A percentile compares a stretch with the other conserved stretches of the same genome.
These are phyloP conservation scores for Stylophora pistillata DNA, from an alignment of 64 coral and sea anemone genomes.

Conservation along the genomic window DNA sequence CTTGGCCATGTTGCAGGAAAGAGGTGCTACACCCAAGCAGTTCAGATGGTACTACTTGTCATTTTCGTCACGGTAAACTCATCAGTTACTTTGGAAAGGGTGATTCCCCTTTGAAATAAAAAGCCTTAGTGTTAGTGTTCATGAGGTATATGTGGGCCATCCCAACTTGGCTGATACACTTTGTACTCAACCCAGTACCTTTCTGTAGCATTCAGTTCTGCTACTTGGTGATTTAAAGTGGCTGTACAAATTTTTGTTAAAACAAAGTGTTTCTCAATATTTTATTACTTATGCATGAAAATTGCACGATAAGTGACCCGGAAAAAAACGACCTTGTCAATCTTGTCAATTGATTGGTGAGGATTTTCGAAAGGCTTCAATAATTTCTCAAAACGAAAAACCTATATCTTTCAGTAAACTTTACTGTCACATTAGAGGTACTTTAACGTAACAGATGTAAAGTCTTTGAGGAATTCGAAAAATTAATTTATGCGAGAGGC, in stretches of 20 bases:
- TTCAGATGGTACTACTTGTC: conserved; percentile 13
- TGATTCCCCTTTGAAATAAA: conserved; percentile 37
- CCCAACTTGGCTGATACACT: background rate
- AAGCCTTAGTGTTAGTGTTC: background rate
- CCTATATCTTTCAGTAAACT: background rate
- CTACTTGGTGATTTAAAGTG: background rate
- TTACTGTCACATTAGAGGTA: background rate
- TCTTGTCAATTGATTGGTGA: background rate
- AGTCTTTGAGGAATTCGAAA: conserved; percentile 20
- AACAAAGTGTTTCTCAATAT: background rate
- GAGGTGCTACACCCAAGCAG: background rate
- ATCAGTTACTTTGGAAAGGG: background rate
- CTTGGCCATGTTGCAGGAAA: conserved; percentile 4
- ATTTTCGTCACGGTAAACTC: background rate
- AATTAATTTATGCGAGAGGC: conserved; percentile 22
- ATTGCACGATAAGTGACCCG: background rate
- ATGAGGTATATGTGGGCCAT: background rate
- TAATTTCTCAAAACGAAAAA: background rate
- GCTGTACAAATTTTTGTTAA: background rate
- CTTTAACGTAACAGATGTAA: background rate
- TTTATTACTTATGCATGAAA: background rate
- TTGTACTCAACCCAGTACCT: background rate
- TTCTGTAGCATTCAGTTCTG: background rate
- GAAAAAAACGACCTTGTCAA: background rate
- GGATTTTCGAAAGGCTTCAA: background rate